Percentiles rank a stretch among this genome's conserved stretches.
These are phyloP conservation scores for Upupa epops DNA, from an alignment of 2,113 vertebrate species.

Conservation along the genomic window DNA sequence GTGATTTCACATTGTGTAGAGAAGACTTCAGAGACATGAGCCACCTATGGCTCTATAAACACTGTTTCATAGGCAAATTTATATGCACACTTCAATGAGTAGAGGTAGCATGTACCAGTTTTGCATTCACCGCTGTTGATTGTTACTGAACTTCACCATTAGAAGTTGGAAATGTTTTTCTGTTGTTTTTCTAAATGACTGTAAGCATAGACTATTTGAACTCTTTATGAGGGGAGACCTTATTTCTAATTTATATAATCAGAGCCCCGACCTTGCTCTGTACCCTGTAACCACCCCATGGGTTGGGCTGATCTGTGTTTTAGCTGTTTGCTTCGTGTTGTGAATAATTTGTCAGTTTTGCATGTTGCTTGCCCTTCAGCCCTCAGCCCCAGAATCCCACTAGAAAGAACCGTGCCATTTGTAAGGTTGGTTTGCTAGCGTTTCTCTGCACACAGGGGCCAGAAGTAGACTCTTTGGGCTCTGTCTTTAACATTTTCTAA, in stretches of 20 bases:
- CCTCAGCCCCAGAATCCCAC: neutral
- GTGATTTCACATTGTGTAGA: neutral
- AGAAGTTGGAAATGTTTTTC: neutral
- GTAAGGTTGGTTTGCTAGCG: neutral
- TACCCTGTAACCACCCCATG: neutral
- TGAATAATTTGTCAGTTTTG: neutral
- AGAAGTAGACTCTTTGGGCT: neutral
- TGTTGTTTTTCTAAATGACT: neutral
- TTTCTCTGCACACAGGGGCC: neutral
- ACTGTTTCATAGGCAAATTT: neutral
- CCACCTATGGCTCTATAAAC: neutral
- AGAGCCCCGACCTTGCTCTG: neutral
- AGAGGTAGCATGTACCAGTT: neutral
- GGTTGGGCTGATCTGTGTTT: neutral
- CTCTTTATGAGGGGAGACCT: neutral
- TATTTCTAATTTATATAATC: neutral
- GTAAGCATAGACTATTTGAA: neutral
- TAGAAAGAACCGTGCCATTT: neutral
- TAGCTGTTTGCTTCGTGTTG: neutral
- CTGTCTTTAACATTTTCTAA: neutral
- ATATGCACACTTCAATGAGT: neutral
- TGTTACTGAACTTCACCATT: neutral
- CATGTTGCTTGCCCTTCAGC: neutral
- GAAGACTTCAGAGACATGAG: neutral
- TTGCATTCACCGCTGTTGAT: neutral